Evolutionary conservation across 2,888 invertebrate genomes (phyloP).

Genomic region (Cataglyphis altisquamis): DNA sequence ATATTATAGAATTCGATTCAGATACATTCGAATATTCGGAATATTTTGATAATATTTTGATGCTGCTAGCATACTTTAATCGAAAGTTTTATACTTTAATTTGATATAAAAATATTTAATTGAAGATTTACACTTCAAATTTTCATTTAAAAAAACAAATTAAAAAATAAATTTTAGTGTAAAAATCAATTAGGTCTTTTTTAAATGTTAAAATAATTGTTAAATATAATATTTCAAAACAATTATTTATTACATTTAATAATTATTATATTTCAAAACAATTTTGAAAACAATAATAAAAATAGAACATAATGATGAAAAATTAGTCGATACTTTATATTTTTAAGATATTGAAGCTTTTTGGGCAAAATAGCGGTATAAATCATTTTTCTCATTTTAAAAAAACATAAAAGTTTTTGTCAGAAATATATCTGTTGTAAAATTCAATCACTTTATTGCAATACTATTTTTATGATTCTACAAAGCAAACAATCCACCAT

Average conservation of each 20-base stretch:
- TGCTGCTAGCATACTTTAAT: not conserved
- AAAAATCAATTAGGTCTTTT: not conserved
- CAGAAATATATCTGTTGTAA: not conserved
- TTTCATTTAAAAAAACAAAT: not conserved
- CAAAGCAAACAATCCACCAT: slow-evolving; percentile 3
- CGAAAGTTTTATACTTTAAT: not conserved
- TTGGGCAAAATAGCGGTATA: not conserved
- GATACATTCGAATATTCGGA: not conserved
- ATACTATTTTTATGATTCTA: slow-evolving; percentile 18
- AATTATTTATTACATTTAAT: too few species aligned
- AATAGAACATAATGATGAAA: not conserved
- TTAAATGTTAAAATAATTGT: not conserved
- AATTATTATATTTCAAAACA: too few species aligned
- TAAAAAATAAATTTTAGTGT: not conserved
- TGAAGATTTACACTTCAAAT: not conserved
- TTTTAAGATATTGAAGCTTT: not conserved
- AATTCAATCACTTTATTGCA: slow-evolving; percentile 15
- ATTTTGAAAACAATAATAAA: not conserved
- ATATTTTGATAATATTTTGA: not conserved
- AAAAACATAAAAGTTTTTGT: not conserved
- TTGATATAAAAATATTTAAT: not conserved
- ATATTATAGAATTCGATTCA: not conserved
- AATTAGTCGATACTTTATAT: not conserved
- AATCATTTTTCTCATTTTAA: not conserved
- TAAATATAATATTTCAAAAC: too few species aligned